Evolutionary conservation across 2,113 vertebrate genomes (phyloP).

Genomic region (Urocolius indicus): DNA sequence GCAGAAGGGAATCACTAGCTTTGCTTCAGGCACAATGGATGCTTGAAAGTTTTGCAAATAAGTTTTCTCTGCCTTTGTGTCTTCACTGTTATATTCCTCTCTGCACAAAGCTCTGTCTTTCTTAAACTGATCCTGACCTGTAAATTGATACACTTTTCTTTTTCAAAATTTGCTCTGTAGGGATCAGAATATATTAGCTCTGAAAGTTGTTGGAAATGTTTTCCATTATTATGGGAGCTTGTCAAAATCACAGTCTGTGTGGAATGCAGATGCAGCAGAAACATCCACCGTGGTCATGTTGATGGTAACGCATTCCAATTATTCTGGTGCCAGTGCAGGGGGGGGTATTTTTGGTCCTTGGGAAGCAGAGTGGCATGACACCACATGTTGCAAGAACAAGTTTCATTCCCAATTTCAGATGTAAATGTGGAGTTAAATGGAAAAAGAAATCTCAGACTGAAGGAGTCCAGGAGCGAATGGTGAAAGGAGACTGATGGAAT

Average conservation of each 20-base stretch:
- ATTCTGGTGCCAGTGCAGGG: not conserved
- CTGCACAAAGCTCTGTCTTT: constrained; percentile 8
- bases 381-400: not conserved
- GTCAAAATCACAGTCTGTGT: constrained; percentile 27
- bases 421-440: not conserved
- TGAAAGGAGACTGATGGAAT: constrained; percentile 57
- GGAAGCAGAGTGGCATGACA: not conserved
- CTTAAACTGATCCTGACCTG: not conserved
- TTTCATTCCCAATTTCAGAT: not conserved
- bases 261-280: constrained; percentile 40
- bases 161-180: constrained; percentile 49
- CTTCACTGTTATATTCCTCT: constrained; percentile 3
- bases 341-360: not conserved
- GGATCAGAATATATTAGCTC: constrained; percentile 54
- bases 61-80: constrained; percentile 30
- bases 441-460: not conserved
- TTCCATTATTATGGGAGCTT: constrained; percentile 44
- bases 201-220: constrained; percentile 26
- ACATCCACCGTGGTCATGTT: not conserved
- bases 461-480: not conserved
- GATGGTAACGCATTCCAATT: constrained; percentile 33
- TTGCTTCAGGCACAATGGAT: not conserved
- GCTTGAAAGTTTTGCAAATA: constrained; percentile 34
- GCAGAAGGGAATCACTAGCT: not conserved
- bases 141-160: constrained; percentile 36